Evolutionary conservation across 64 coral and sea anemone genomes (phyloP).

Genomic region (Porites australiensis): DNA sequence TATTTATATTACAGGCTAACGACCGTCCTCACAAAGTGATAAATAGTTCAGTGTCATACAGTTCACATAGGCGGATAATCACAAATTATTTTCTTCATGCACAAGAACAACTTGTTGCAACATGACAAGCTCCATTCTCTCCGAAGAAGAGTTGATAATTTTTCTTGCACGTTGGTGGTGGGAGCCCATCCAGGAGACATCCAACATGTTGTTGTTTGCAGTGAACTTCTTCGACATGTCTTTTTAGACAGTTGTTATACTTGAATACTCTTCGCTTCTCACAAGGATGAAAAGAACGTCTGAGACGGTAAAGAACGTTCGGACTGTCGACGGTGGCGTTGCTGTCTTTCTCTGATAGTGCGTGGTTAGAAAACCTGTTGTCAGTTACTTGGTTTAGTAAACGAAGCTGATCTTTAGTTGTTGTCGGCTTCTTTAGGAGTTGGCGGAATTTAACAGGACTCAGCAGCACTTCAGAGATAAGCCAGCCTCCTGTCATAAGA

Average conservation of each 20-base stretch:
- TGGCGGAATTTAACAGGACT: neutral
- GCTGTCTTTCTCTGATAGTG: neutral
- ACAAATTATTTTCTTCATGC: neutral
- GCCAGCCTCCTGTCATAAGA: neutral
- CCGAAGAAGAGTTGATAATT: neutral
- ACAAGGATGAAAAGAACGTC: neutral
- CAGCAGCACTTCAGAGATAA: neutral
- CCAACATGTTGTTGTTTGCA: neutral
- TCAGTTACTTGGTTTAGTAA: neutral
- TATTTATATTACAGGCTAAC: no score
- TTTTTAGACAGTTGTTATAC: neutral
- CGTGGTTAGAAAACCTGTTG: neutral
- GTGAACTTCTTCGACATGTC: neutral
- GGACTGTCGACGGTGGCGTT: neutral
- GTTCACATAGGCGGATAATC: no score
- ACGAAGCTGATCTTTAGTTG: neutral
- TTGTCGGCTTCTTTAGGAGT: neutral
- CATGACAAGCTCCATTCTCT: neutral
- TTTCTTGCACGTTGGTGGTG: conserved; percentile 21
- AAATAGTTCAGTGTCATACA: no score
- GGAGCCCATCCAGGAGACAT: neutral
- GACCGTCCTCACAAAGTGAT: no score
- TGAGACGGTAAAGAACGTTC: neutral
- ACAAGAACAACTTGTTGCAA: conserved; percentile 1
- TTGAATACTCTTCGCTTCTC: neutral